Conservation (phyloP, 2,113 vertebrate genomes). For the Jacana jacana region DNA sequence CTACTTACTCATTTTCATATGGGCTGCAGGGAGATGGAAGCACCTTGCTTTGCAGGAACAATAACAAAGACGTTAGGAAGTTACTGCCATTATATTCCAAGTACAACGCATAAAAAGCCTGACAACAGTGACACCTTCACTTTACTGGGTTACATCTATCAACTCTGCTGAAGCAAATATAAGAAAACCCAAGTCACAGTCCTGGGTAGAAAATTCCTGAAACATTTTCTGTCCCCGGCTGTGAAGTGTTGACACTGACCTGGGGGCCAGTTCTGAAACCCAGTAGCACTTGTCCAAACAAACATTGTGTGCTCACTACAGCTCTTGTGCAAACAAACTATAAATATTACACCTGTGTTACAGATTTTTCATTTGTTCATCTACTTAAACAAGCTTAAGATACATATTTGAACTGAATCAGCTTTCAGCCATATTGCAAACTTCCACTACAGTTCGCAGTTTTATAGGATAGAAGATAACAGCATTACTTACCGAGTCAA, state of each 20-base stretch:
- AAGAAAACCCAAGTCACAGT: background rate
- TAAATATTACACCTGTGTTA: background rate
- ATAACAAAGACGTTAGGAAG: background rate
- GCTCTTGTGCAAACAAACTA: constrained; percentile 21
- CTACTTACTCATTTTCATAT: background rate
- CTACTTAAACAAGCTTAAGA: background rate
- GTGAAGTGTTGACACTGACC: constrained; percentile 43
- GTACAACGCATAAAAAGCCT: background rate
- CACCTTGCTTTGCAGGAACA: background rate
- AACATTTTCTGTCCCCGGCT: background rate
- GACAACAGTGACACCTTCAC: background rate
- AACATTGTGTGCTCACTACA: background rate
- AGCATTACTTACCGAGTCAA: background rate
- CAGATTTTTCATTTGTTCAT: constrained; percentile 7
- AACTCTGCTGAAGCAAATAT: background rate
- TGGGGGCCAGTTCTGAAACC: constrained; percentile 21
- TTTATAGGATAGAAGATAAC: background rate
- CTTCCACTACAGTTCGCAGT: background rate
- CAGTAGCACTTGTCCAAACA: constrained; percentile 67
- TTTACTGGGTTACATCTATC: background rate
- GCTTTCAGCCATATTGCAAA: background rate
- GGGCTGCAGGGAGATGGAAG: background rate
- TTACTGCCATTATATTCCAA: background rate
- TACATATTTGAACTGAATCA: background rate
- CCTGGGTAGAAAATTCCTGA: constrained; percentile 3